A percentile compares a stretch with the other conserved stretches of the same genome.
Evolutionary conservation across 2,113 vertebrate genomes (phyloP).

Genomic region (Sylvilagus bachmani): DNA sequence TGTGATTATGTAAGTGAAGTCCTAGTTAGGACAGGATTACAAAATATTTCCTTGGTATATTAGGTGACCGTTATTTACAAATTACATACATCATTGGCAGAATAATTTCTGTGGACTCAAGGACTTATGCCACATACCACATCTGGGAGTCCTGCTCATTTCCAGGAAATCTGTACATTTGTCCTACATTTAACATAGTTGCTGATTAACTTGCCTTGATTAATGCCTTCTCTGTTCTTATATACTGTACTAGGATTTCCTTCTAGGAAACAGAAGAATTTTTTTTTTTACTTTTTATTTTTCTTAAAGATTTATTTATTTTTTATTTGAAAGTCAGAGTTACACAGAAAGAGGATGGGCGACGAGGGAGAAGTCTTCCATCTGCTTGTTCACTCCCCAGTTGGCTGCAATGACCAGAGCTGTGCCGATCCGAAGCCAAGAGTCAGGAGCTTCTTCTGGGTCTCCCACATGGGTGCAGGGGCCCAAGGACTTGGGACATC

Average conservation of each 20-base stretch:
- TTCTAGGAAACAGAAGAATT: neutral
- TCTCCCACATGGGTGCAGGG: too few species aligned
- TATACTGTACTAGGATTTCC: neutral
- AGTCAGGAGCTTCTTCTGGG: too few species aligned
- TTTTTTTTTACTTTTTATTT: too few species aligned
- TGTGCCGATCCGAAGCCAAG: too few species aligned
- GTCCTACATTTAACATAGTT: neutral
- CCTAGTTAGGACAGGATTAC: neutral
- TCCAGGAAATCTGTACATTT: slow-evolving; percentile 26
- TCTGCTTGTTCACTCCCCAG: too few species aligned
- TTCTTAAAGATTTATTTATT: too few species aligned
- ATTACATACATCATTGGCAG: neutral
- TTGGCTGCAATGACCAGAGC: too few species aligned
- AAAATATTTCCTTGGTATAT: neutral
- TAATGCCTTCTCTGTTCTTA: neutral
- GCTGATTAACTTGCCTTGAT: neutral
- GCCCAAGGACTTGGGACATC: too few species aligned
- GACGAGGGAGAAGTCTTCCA: too few species aligned
- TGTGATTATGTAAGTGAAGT: neutral
- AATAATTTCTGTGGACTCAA: neutral
- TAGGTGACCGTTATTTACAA: neutral
- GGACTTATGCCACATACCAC: neutral
- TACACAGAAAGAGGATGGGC: too few species aligned
- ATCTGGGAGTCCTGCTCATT: neutral
- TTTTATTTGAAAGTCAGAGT: too few species aligned